Evolutionary conservation across 2,888 invertebrate species (phyloP).

Genomic region (Erebia palarica): DNA sequence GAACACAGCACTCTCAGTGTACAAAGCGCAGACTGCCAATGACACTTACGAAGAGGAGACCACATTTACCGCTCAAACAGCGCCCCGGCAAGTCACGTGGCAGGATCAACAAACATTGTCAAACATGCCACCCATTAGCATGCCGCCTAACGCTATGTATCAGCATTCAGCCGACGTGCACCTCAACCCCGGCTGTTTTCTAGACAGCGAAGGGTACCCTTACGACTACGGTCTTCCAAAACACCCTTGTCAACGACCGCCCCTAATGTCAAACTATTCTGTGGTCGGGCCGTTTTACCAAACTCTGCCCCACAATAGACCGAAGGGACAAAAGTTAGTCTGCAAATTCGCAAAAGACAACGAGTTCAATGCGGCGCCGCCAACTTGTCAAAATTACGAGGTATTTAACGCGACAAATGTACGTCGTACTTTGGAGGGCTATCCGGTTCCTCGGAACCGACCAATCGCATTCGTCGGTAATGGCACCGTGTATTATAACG

Average conservation of each 20-base stretch:
- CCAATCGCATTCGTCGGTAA: conserved; percentile 77
- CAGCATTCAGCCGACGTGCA: conserved; percentile 89
- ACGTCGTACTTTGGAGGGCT: conserved; percentile 91
- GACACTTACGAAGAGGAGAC: conserved; percentile 76
- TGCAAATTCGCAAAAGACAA: conserved; percentile 78
- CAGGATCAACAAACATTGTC: conserved; percentile 74
- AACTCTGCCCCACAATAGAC: conserved; percentile 89
- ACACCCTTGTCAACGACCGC: conserved; percentile 72
- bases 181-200: conserved; percentile 88
- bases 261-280: conserved; percentile 73
- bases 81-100: conserved; percentile 81
- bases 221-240: conserved; percentile 90
- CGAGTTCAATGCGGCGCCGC: conserved; percentile 70
- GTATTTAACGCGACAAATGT: conserved; percentile 80
- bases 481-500: conserved; percentile 76
- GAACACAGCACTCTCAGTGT: conserved; percentile 72
- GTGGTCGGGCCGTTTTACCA: conserved; percentile 84
- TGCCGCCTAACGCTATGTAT: conserved; percentile 82
- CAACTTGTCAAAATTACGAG: conserved; percentile 71
- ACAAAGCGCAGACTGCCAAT: conserved; percentile 67
- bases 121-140: conserved; percentile 60
- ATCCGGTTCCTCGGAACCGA: conserved; percentile 84
- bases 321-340: conserved; percentile 79
- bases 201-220: conserved; percentile 91
- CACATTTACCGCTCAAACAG: conserved; percentile 65